Percentiles rank a stretch among this genome's conserved stretches.
Evolutionary conservation across 1,140 invertebrate genomes (phyloP).

Genomic region (Pollicipes pollicipes): DNA sequence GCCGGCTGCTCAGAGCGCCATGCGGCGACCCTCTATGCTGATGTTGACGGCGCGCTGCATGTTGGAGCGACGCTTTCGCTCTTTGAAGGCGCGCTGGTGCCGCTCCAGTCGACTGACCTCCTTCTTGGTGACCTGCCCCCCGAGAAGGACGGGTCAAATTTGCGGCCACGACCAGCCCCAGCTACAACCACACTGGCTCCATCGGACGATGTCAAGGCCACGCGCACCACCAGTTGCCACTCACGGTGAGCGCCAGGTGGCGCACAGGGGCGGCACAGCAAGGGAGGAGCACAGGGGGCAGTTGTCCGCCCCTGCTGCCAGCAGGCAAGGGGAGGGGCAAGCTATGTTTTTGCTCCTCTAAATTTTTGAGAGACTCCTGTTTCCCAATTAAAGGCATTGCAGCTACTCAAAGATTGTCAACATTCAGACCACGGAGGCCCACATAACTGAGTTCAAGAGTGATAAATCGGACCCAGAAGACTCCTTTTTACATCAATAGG

Average conservation of each 20-base stretch:
- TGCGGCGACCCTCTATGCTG: slow-evolving; percentile 88
- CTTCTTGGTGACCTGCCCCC: slow-evolving; percentile 50
- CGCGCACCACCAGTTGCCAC: neutral
- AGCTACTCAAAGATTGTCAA: too few relatives aligned
- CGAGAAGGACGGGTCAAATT: slow-evolving; percentile 18
- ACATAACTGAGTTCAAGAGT: too few relatives aligned
- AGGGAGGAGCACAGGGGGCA: slow-evolving; percentile 14
- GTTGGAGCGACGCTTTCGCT: slow-evolving; percentile 60
- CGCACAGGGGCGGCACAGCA: slow-evolving; percentile 9
- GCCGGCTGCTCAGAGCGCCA: slow-evolving; percentile 42
- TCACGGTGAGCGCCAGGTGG: slow-evolving; percentile 12
- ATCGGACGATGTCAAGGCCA: too few relatives aligned
- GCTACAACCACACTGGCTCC: too few relatives aligned
- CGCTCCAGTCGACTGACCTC: slow-evolving; percentile 71
- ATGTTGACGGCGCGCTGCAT: slow-evolving; percentile 68
- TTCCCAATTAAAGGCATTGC: too few relatives aligned
- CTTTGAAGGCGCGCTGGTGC: slow-evolving; percentile 73
- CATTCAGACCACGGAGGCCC: too few relatives aligned
- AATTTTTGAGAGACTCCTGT: too few relatives aligned
- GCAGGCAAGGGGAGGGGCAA: too few relatives aligned
- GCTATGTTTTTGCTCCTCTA: too few relatives aligned
- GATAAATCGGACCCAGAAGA: too few relatives aligned
- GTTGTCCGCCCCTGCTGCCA: slow-evolving; percentile 10
- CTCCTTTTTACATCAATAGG: too few relatives aligned
- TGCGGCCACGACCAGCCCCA: slow-evolving; percentile 1